Evolutionary conservation across 1,140 invertebrate species (phyloP), one percentile per base, ranked within the genome.

Genomic region (Drosophila simulans): DNA sequence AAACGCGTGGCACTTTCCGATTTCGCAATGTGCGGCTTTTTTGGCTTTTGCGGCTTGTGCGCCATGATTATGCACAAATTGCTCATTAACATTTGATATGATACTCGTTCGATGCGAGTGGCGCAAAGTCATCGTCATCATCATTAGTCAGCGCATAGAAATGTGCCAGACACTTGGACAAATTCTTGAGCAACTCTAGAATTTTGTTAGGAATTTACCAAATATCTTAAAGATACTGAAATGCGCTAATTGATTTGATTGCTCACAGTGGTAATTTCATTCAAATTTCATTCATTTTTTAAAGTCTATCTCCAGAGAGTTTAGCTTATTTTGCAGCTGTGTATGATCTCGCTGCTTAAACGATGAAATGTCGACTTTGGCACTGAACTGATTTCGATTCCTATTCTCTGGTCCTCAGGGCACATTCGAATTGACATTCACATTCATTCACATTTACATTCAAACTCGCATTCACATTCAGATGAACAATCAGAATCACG

Each of bases 1-100:
- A 65, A 54, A 62, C 7, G 56, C 56, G 49, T 64, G 59, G 48
- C 65, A 51, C 65, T 45, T 31, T 55, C 15, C 25, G 63, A 70
- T 70, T 69, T 45, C 63, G 51, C 51, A 69, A 54, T 51, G 71
- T 75, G 53, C 63, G 73, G 63, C 71, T 74, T 74, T 69, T 68
- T 54, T 51, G 71, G 70, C 48, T 64, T 77, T 76, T 75, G 58
- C 15, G 76, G 69, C 76, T 71, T 60, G 42, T 48, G 51, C 43
- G 11, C 42, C 52, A 51, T 80, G 66, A 74, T 77, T 77, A 69
- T 80, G 72, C 72, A 85, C 75, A 85, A 77, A 77, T 85, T 80
- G 66, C 62, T 58, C 70, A 85, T 85, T 74, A 69, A 76, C 75
- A 77, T 72, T 83, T 71, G 62, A 84, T 80, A 48, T 57, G 51